Evolutionary conservation across 2,113 vertebrate species (phyloP).

Genomic region (Otolemur garnettii): DNA sequence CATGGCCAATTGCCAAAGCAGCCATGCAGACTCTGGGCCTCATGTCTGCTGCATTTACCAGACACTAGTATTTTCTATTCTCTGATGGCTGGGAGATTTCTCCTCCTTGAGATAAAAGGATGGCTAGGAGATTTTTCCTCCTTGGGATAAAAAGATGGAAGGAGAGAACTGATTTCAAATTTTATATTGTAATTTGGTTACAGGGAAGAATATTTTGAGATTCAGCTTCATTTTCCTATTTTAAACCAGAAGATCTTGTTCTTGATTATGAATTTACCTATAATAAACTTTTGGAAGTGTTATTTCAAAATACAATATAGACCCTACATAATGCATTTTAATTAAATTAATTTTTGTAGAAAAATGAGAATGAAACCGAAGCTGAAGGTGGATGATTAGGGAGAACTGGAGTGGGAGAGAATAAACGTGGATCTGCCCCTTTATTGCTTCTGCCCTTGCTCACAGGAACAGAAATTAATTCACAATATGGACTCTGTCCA

Average conservation of each 20-base stretch:
- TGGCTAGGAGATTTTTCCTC: neutral
- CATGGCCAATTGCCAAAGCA: neutral
- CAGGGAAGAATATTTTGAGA: constrained; percentile 18
- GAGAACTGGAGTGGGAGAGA: neutral
- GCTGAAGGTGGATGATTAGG: neutral
- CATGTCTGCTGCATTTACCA: neutral
- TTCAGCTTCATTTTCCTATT: neutral
- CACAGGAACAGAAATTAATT: neutral
- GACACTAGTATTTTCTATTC: neutral
- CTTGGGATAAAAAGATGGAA: neutral
- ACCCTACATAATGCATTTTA: neutral
- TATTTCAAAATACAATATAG: constrained; percentile 14
- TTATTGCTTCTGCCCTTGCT: neutral
- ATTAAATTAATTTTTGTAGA: neutral
- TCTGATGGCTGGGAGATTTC: neutral
- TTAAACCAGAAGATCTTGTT: neutral
- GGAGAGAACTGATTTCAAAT: neutral
- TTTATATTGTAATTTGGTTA: neutral
- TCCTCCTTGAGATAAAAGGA: too few relatives aligned
- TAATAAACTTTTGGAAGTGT: constrained; percentile 5
- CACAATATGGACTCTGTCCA: neutral
- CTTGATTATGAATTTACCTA: neutral
- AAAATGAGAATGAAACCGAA: neutral
- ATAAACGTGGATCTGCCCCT: neutral
- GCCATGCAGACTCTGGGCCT: neutral